These are phyloP conservation scores for Pteronura brasiliensis DNA, from an alignment of 2,113 vertebrate species.

Conservation along the genomic window DNA sequence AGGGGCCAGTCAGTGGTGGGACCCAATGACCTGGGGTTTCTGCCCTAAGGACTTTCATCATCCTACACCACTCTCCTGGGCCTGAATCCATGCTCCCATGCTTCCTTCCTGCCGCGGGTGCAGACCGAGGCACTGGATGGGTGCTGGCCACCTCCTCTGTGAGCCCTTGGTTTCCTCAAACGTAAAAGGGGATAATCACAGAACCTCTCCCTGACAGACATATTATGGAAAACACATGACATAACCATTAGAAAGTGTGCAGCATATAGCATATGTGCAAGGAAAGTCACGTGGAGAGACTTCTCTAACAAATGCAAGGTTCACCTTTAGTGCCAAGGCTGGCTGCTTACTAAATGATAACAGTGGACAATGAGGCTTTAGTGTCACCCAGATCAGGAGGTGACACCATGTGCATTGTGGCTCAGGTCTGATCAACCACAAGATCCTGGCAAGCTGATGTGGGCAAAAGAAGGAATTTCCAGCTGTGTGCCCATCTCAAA, in stretches of 20 bases:
- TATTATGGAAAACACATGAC: not conserved
- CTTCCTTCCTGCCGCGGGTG: too few relatives aligned
- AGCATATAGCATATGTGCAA: accelerated
- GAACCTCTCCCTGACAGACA: not conserved
- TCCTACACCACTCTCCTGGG: too few relatives aligned
- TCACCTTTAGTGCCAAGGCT: not conserved
- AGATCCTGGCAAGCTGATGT: not conserved
- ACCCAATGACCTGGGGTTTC: not conserved
- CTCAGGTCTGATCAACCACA: not conserved
- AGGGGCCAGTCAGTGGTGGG: not conserved
- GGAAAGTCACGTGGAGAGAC: not conserved
- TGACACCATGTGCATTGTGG: too few relatives aligned
- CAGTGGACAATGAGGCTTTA: not conserved
- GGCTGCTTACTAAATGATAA: not conserved
- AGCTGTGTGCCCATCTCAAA: not conserved
- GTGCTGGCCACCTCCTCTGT: not conserved
- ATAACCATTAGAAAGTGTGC: not conserved
- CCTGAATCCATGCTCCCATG: not conserved
- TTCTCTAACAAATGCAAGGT: not conserved
- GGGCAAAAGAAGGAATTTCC: not conserved
- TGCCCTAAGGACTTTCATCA: not conserved
- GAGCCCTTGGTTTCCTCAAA: not conserved
- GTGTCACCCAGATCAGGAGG: not conserved
- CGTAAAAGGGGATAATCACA: not conserved
- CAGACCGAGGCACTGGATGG: too few relatives aligned